Percentiles rank a stretch among this genome's conserved stretches.
phyloP scores from a whole-genome alignment of 2,797 vertebrate genomes.

The Aselliscus stoliczkanus region DNA sequence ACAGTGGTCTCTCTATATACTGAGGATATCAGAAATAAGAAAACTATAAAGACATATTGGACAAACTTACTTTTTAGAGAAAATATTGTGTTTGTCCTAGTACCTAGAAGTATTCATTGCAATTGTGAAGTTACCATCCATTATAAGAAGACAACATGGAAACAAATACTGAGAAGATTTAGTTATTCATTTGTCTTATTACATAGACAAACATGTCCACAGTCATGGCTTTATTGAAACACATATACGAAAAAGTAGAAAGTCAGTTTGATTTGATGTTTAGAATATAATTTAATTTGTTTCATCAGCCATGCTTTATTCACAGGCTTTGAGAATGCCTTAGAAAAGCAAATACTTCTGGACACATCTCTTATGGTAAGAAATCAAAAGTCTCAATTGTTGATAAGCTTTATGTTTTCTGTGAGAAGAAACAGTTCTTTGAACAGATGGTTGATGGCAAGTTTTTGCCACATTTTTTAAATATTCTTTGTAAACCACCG shows the following conservation, averaged over 20 bases:
- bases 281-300: not conserved
- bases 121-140: not conserved
- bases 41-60: not conserved
- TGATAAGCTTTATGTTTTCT: conserved; percentile 36
- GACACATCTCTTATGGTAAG: not conserved
- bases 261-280: not conserved
- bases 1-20: not conserved
- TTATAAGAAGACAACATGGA: not conserved
- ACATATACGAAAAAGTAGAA: not conserved
- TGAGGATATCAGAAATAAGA: not conserved
- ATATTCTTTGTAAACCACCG: conserved; percentile 39
- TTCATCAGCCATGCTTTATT: not conserved
- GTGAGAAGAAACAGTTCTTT: not conserved
- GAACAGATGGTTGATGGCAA: conserved; percentile 51
- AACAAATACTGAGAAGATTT: not conserved
- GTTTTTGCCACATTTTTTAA: conserved; percentile 50
- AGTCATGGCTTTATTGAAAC: not conserved
- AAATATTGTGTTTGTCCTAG: not conserved
- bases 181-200: not conserved
- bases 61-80: not conserved
- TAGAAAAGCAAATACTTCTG: not conserved
- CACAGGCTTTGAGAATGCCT: not conserved
- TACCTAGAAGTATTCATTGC: not conserved
- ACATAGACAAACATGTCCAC: not conserved
- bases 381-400: not conserved